Evolutionary conservation across 1,140 invertebrate species (phyloP), one percentile per base, ranked within the genome.

Genomic region (Cataglyphis hispanica): DNA sequence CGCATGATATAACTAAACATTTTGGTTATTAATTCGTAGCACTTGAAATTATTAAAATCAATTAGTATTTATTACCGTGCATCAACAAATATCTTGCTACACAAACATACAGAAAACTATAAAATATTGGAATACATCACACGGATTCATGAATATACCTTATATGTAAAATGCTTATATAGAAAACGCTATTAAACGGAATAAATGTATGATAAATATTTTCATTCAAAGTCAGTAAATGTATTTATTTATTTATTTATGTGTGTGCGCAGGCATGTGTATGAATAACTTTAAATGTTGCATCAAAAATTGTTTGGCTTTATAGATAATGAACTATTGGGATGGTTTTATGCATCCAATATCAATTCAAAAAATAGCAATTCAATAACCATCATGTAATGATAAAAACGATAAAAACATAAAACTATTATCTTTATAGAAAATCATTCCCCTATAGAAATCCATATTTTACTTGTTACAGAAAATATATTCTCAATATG

Each of bases 41-140:
- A 43, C 25, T 84, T 43, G 46, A 25, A 34, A 16, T 64, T 66
- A 84, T 77, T 77, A n/a, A 37, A 7, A 22, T 56, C 31, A 22
- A 77, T 84, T 84, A 84, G 70, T 84, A 76, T 64, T 31, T 84
- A 27, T 84, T 27, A 53, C n/a, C 34, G 34, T 60, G 27, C 78
- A 50, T 50, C 16, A 75, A 58, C 16, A 83, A 83, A 81, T 43
- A 72, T 19, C 50, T 43, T 11, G 7, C 34, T 81, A 58, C 1
- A n/a, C 58, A 13, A 74, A 31, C 40, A 83, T 69, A 46, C 5
- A 7, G 13, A 60, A 81, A 74, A 16, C 5, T 72, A 72, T 19
- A 27, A 83, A 43, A 46, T 27, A 74, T 60, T 22, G 25, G 7
- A 25, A 72, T 10, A 37, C 2, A 11, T 81, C 27, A 43, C 16